Percentiles rank a stretch among this genome's conserved stretches.
Evolutionary conservation across 2,113 vertebrate species (phyloP).

Genomic region (Protomyctophum bolini): DNA sequence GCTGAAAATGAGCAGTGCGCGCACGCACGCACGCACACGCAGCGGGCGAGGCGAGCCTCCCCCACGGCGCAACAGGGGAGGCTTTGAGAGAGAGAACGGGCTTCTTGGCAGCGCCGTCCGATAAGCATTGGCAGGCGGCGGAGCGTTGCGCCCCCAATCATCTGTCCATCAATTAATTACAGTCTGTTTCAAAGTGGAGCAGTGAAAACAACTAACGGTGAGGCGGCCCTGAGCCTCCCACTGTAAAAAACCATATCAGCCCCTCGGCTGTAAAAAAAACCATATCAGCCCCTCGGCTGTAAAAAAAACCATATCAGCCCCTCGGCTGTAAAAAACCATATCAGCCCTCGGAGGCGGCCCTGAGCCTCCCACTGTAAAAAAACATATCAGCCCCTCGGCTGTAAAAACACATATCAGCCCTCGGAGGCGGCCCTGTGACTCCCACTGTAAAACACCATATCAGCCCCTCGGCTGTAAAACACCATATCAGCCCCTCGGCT

Average conservation of each 20-base stretch:
- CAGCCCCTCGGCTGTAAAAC: no score
- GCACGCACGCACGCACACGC: no score
- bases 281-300: no score
- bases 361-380: background rate
- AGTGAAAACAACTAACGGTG: constrained; percentile 10
- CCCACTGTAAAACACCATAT: no score
- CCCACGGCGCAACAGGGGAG: constrained; percentile 43
- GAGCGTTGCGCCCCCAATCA: constrained; percentile 54
- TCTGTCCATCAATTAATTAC: constrained; percentile 73
- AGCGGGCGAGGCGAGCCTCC: constrained; percentile 34
- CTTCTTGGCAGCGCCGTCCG: constrained; percentile 52
- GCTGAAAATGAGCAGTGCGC: constrained; percentile 21
- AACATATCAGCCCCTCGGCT: constrained; percentile 8
- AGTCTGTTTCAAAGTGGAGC: constrained; percentile 51
- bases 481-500: constrained; percentile 9
- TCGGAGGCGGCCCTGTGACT: no score
- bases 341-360: constrained; percentile 1
- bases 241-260: constrained; percentile 5
- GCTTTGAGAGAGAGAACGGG: constrained; percentile 51
- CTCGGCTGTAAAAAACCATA: no score
- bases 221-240: background rate
- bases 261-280: no score
- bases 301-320: no score
- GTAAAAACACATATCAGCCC: no score
- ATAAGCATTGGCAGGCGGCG: constrained; percentile 57